Evolutionary conservation across 2,888 invertebrate genomes (phyloP).

Genomic region (Hirudinaria manillensis): DNA sequence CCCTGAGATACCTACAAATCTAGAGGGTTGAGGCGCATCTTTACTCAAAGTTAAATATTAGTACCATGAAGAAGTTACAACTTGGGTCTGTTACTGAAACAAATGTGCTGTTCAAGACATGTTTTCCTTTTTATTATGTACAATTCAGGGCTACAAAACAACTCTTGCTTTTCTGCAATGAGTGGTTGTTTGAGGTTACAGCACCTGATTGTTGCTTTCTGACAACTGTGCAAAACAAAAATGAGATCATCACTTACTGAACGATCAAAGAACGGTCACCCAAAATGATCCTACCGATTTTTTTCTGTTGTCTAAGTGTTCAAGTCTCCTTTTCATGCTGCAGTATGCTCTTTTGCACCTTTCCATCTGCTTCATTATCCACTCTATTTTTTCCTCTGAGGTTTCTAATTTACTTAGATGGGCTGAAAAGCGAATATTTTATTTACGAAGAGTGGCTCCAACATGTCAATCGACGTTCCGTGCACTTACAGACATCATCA

Average conservation of each 20-base stretch:
- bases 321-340: conserved; percentile 12
- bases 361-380: conserved; percentile 8
- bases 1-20: too few relatives aligned
- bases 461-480: neutral
- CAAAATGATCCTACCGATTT: neutral
- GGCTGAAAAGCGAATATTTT: neutral
- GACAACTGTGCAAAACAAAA: conserved; percentile 4
- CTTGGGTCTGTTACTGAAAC: too few relatives aligned
- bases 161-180: neutral
- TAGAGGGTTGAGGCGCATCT: too few relatives aligned
- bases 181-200: neutral
- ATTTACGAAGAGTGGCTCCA: neutral
- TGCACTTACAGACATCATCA: conserved; percentile 6
- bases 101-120: too few relatives aligned
- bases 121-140: neutral
- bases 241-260: neutral
- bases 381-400: conserved; percentile 4
- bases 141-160: neutral
- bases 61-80: too few relatives aligned
- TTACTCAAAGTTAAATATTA: too few relatives aligned
- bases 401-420: conserved; percentile 1
- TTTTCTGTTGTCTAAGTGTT: conserved; percentile 6
- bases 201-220: neutral
- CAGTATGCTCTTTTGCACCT: conserved; percentile 9
- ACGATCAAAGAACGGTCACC: neutral